These are phyloP conservation scores for Polietes domitor DNA, from an alignment of 2,888 invertebrate species.

Conservation along the genomic window DNA sequence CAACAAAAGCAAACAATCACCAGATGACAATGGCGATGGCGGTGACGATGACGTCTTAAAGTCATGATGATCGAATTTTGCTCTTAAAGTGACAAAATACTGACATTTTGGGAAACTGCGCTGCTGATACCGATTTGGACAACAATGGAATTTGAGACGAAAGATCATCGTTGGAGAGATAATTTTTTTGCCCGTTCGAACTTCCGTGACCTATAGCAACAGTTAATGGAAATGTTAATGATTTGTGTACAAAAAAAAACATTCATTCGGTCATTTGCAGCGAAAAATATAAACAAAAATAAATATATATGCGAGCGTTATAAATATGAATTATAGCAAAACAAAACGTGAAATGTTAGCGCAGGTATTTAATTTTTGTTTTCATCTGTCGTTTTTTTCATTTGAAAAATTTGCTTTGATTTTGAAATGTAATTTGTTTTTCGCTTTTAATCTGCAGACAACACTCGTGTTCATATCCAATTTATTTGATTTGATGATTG, in stretches of 20 bases:
- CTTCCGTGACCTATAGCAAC: slow-evolving; percentile 52
- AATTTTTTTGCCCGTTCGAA: slow-evolving; percentile 6
- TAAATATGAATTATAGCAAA: slow-evolving; percentile 15
- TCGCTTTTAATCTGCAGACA: background rate
- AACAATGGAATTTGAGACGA: slow-evolving; percentile 8
- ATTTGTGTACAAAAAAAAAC: slow-evolving; percentile 12
- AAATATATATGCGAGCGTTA: background rate
- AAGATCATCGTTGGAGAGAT: background rate
- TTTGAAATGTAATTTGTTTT: background rate
- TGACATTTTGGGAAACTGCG: background rate
- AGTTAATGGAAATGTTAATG: slow-evolving; percentile 35
- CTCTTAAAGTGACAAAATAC: background rate
- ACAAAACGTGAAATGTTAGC: slow-evolving; percentile 15
- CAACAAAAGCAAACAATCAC: too few species aligned
- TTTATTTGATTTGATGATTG: background rate
- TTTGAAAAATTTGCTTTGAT: background rate
- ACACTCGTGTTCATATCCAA: background rate
- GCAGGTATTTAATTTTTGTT: background rate
- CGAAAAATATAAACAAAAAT: slow-evolving; percentile 6
- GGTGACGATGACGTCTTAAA: too few species aligned
- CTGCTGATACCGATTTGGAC: background rate
- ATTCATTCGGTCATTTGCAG: background rate
- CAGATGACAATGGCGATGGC: background rate
- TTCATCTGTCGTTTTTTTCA: background rate
- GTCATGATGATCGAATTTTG: background rate